phyloP scores from a whole-genome alignment of 2,113 vertebrate species.

The Leucosticte australis region DNA sequence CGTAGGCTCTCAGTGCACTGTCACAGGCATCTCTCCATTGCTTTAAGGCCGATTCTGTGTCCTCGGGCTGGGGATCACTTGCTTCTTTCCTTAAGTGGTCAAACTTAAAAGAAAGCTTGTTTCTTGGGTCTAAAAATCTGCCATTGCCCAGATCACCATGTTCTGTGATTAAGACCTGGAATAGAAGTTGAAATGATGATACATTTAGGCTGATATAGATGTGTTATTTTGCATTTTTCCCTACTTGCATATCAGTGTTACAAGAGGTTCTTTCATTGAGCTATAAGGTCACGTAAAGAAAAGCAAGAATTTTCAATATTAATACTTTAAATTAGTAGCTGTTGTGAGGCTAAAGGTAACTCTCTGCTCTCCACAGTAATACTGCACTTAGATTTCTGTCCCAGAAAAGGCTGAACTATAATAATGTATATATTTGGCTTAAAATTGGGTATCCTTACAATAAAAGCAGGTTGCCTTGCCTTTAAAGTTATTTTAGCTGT shows the following conservation, averaged over 20 bases:
- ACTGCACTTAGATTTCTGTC: not conserved
- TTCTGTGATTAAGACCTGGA: conserved; percentile 93
- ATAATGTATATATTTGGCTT: not conserved
- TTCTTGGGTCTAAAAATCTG: conserved; percentile 92
- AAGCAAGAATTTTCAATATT: not conserved
- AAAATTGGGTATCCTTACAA: not conserved
- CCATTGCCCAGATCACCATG: conserved; percentile 92
- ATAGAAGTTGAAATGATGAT: conserved; percentile 21
- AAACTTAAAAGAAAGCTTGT: conserved; percentile 94
- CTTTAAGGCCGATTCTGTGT: conserved; percentile 78
- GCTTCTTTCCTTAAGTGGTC: conserved; percentile 95
- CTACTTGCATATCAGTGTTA: not conserved
- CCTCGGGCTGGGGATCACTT: conserved; percentile 84
- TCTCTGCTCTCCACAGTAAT: not conserved
- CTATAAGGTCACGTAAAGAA: not conserved
- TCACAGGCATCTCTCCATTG: conserved; percentile 91
- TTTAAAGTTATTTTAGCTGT: not conserved
- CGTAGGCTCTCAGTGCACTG: conserved; percentile 83
- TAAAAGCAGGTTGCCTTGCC: not conserved
- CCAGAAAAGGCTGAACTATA: not conserved
- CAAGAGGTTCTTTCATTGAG: not conserved
- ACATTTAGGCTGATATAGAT: not conserved
- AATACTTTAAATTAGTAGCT: not conserved
- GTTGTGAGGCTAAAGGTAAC: not conserved
- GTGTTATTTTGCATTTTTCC: not conserved